A percentile compares a stretch with the other conserved stretches of the same genome.
These are phyloP conservation scores for Hepsetus odoe DNA, from an alignment of 2,113 vertebrate genomes.

Conservation along the genomic window DNA sequence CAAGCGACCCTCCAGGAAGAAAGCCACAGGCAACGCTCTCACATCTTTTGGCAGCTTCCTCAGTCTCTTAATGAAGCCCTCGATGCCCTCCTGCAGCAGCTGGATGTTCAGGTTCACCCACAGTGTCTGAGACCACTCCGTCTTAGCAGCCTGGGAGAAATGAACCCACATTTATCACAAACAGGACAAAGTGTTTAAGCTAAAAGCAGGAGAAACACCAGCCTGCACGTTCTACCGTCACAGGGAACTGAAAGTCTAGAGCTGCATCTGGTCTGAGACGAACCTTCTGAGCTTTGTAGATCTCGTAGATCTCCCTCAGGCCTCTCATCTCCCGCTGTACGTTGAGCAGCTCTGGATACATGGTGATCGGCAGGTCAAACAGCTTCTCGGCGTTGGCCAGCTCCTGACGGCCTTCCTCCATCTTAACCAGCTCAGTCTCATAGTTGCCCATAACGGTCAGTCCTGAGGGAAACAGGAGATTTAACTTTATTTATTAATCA, in stretches of 20 bases:
- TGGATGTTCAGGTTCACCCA: conserved; percentile 90
- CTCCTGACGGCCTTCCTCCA: conserved; percentile 76
- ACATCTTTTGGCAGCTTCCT: conserved; percentile 83
- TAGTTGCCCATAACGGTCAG: conserved; percentile 76
- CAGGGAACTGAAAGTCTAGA: not conserved
- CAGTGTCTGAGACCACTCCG: conserved; percentile 90
- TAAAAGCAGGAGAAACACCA: no score
- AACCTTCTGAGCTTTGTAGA: conserved; percentile 84
- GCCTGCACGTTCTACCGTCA: no score
- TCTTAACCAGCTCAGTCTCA: conserved; percentile 77
- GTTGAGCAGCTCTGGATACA: conserved; percentile 79
- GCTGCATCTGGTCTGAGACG: not conserved
- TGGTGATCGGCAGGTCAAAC: conserved; percentile 81
- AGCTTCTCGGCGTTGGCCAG: conserved; percentile 87
- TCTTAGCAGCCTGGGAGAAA: conserved; percentile 81
- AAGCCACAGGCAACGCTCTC: conserved; percentile 75
- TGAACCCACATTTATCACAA: not conserved
- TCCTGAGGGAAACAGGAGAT: conserved; percentile 72
- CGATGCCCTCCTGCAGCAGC: conserved; percentile 86
- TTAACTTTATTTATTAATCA: no score
- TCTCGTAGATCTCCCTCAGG: conserved; percentile 82
- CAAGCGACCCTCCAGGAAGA: conserved; percentile 84
- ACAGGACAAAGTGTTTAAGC: not conserved
- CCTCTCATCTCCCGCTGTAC: conserved; percentile 85
- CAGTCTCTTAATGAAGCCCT: conserved; percentile 81